Evolutionary conservation across 2,113 vertebrate species (phyloP).

Genomic region (Ciconia stormi): DNA sequence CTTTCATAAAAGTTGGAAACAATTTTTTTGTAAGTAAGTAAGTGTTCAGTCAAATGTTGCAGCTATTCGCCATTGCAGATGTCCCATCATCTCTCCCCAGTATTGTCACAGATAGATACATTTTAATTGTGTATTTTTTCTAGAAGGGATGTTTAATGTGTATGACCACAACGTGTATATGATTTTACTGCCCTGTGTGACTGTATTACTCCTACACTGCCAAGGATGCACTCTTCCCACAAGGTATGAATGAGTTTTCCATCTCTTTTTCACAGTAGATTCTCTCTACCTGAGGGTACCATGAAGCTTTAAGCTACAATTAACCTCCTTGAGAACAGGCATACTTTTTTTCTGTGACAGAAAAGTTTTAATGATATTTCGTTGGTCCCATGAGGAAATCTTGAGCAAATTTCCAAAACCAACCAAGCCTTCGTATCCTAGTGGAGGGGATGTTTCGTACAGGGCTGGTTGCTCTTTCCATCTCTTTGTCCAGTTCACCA

Average conservation of each 20-base stretch:
- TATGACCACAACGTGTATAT: not conserved
- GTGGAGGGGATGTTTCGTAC: not conserved
- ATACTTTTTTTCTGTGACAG: not conserved
- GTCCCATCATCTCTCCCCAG: not conserved
- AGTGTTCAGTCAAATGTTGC: not conserved
- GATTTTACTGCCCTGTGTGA: not conserved
- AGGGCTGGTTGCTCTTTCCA: not conserved
- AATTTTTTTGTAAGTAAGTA: accelerated
- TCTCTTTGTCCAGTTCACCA: constrained; percentile 1
- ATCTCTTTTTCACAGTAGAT: not conserved
- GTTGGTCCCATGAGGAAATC: not conserved
- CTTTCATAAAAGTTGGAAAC: not conserved
- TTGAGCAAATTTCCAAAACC: not conserved
- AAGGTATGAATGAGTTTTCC: not conserved
- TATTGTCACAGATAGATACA: not conserved
- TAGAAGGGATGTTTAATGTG: not conserved
- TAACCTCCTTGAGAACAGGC: not conserved
- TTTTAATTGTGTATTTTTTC: not conserved
- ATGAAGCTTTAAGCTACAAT: not conserved
- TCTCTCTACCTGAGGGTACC: not conserved
- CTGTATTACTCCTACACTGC: not conserved
- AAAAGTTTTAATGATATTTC: not conserved
- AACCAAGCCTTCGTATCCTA: accelerated
- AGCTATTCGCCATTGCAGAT: not conserved
- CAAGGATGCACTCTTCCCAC: not conserved